Evolutionary conservation across 2,888 invertebrate species (phyloP), one percentile per base, ranked within the genome.

Genomic region (Cylindroiulus punctatus): DNA sequence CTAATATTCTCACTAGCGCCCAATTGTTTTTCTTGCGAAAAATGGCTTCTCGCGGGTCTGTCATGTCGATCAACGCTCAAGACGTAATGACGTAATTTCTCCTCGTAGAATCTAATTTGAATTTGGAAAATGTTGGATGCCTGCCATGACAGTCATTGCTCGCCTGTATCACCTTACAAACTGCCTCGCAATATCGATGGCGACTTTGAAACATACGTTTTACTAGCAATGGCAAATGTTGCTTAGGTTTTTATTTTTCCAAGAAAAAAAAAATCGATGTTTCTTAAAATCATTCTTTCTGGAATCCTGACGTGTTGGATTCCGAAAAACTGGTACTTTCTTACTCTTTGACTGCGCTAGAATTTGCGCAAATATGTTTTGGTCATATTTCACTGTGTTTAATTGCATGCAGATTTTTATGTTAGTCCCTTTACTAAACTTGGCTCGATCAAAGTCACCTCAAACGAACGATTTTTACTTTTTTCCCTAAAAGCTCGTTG

Each of bases 1-100:
- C 65, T 65, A 65, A 65, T 65, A 65, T 26, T 65, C 22, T 65
- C 65, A 12, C 65, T 7, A 2, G 36, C 65, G 22, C n/a, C 3
- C 22, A 65, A 65, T 65, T 65, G 65, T 65, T 65, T 65, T 65
- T 65, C 65, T 65, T 65, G 12, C 12, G 65, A 65, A 65, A 26
- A 65, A 65, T 65, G 26, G 65, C 52, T 52, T 47, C 17, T 52
- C n/a, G 52, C n/a, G n/a, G n/a, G 65, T 26, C 65, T 65, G 22
- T 65, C 65, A 65, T 22, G 26, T 65, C 65, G 65, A 10, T 65
- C 17, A 26, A 26, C 7, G 26, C 10, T 65, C 26, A 65, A 65
- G 22, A 65, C 26, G 65, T 12, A 65, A 65, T 65, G 65, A 26
- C 22, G 65, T 22, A 65, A 65, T 65, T 65, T 65, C 65, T 22